Percentiles rank a stretch among this genome's conserved stretches.
Conservation (phyloP, 53 echinoderm and acorn worm species). For the Crossaster papposus region DNA sequence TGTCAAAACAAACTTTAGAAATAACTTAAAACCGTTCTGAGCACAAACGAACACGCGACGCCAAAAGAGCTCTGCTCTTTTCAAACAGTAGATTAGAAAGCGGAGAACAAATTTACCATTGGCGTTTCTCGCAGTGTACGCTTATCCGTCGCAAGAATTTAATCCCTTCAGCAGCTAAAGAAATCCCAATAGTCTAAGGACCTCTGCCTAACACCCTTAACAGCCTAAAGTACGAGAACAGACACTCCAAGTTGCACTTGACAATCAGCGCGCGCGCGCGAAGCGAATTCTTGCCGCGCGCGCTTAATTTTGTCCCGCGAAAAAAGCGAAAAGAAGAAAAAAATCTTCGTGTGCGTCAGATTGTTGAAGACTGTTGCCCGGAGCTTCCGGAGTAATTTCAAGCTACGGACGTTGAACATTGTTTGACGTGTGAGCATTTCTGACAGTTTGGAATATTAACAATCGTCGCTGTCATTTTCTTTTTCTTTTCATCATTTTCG, state of each 20-base stretch:
- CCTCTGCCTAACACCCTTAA: slow-evolving; percentile 3
- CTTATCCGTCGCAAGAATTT: background rate
- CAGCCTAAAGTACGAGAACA: slow-evolving; percentile 27
- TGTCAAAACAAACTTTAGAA: too few relatives aligned
- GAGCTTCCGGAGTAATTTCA: slow-evolving; percentile 25
- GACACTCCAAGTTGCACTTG: slow-evolving; percentile 5
- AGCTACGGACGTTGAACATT: slow-evolving; percentile 13
- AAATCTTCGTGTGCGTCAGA: slow-evolving; percentile 27
- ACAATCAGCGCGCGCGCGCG: background rate
- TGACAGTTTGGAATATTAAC: slow-evolving; percentile 43
- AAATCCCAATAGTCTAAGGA: background rate
- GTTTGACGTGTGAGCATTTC: slow-evolving; percentile 24
- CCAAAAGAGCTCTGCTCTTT: too few relatives aligned
- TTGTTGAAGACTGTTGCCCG: background rate
- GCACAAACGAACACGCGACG: too few relatives aligned
- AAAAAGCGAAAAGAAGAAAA: background rate
- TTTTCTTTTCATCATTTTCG: background rate
- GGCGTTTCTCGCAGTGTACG: background rate
- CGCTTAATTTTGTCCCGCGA: background rate
- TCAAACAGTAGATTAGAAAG: too few relatives aligned
- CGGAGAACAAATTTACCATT: background rate
- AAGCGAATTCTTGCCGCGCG: background rate
- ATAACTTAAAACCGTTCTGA: too few relatives aligned
- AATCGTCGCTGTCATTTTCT: slow-evolving; percentile 36
- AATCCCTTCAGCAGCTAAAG: background rate